Base-by-base conservation (phyloP, 2,113 vertebrate species). In the Ondatra zibethicus region DNA sequence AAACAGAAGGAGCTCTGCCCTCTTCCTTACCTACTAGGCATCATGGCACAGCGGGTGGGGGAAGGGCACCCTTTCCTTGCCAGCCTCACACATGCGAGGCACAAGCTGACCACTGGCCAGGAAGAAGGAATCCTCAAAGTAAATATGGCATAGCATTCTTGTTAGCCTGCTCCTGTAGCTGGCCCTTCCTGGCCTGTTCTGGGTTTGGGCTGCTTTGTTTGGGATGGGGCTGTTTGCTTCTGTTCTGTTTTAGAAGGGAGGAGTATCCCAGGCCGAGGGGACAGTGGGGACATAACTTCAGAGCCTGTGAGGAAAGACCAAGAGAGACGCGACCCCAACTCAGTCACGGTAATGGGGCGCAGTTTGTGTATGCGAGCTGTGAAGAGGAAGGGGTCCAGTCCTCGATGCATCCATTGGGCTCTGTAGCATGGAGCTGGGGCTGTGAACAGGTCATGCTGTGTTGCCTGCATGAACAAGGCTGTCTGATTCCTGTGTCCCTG, bases 1-100 rank as follows among this genome's bases (percentile, higher is more conserved):
- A 12, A 14, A 39, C 5, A 10, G 17, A 25, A 80, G 66, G 36
- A 52, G 8, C 0, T 11, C 29, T 31, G 16, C 17, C 8, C 27
- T 14, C 55, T 63, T 23, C 23, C 36, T 63, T 17, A 16, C 66
- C 0, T 0, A 1, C 45, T n/a, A 65, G 45, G 36, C 47, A 88
- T n/a, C 55, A 27, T 70, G 45, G 23, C 4, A 39, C 1, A 6
- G 9, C 2, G n/a, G 16, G 14, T 3, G 0, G 14, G 10, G 25
- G 10, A 5, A 12, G 21, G 39, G 33, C 31, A 25, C 17, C 1
- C 17, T n/a, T 27, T 39, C 47, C 68, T 2, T 45, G 33, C 36
- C 66, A 66, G 77, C 33, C 78, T 11, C 92, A 77, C 45, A 3
- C 1, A 4, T 33, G 68, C 6, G 13, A 63, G 82, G 42, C 5